phyloP scores from a whole-genome alignment of 2,888 invertebrate genomes.

The Adelphocoris suturalis region DNA sequence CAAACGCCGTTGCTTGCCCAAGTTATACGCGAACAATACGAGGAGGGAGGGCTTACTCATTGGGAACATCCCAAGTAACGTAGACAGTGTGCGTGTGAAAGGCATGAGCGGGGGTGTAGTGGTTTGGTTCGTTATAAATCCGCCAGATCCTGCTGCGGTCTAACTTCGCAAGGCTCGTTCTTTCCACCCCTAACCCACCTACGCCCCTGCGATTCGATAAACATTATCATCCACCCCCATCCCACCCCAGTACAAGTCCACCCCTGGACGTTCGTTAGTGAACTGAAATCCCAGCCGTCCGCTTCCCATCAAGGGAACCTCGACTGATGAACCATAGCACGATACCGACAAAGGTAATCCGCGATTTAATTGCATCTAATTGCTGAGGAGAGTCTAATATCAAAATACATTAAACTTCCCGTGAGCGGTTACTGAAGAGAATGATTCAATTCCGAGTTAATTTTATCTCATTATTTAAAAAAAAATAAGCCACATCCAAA shows the following conservation, averaged over 20 bases:
- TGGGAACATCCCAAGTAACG: no score
- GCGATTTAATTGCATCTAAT: neutral
- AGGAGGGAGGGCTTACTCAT: no score
- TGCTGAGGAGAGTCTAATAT: no score
- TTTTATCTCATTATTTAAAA: no score
- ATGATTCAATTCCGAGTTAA: no score
- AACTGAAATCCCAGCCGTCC: neutral
- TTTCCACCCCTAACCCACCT: neutral
- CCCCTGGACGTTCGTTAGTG: slow-evolving; percentile 20
- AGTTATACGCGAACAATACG: no score
- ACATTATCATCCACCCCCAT: neutral
- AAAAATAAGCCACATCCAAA: no score
- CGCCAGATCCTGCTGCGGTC: slow-evolving; percentile 22
- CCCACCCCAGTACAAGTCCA: neutral
- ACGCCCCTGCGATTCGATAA: neutral
- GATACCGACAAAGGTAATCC: neutral
- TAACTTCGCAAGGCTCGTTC: neutral
- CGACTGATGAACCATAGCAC: neutral
- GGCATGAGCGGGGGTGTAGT: neutral
- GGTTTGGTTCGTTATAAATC: neutral
- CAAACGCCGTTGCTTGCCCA: no score
- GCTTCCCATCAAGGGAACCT: neutral
- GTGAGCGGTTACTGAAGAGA: no score
- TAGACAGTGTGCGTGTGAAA: no score
- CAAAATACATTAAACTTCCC: no score